Conservation (phyloP, 2,888 invertebrate species). For the Tanytarsus gracilentus region DNA sequence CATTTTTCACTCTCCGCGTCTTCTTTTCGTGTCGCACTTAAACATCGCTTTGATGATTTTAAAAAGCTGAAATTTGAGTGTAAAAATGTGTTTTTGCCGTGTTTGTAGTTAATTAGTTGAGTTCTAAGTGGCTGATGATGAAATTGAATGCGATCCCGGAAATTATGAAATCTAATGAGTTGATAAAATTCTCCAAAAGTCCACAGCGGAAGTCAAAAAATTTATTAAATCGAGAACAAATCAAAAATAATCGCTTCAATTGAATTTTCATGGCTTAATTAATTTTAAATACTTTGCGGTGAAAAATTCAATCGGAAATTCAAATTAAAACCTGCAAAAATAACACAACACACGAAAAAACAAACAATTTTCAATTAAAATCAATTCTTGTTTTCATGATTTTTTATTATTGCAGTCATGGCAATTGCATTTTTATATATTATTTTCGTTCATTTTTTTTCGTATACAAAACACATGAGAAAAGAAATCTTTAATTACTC, state of each 20-base stretch:
- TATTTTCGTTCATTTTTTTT: conserved; percentile 1
- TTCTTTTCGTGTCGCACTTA: neutral
- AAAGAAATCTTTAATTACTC: neutral
- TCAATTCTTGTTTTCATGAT: neutral
- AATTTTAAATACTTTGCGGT: conserved; percentile 8
- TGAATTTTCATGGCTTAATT: conserved; percentile 20
- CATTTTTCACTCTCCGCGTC: neutral
- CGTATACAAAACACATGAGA: conserved; percentile 24
- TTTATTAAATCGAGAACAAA: neutral
- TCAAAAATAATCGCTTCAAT: neutral
- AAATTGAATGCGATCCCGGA: too few species aligned
- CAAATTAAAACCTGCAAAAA: neutral
- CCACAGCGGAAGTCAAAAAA: neutral
- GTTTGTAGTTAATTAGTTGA: neutral
- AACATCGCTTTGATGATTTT: neutral
- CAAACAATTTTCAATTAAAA: conserved; percentile 16
- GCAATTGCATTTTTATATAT: conserved; percentile 13
- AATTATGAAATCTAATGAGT: too few species aligned
- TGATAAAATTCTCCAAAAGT: conserved; percentile 9
- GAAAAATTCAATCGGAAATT: neutral
- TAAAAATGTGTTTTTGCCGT: neutral
- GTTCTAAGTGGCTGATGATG: neutral
- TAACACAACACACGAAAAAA: neutral
- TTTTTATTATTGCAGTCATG: conserved; percentile 22
- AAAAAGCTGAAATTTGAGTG: neutral